A percentile compares a stretch with the other conserved stretches of the same genome.
These are phyloP conservation scores for Charadrius vociferus DNA, from an alignment of 2,113 vertebrate genomes.

Conservation along the genomic window DNA sequence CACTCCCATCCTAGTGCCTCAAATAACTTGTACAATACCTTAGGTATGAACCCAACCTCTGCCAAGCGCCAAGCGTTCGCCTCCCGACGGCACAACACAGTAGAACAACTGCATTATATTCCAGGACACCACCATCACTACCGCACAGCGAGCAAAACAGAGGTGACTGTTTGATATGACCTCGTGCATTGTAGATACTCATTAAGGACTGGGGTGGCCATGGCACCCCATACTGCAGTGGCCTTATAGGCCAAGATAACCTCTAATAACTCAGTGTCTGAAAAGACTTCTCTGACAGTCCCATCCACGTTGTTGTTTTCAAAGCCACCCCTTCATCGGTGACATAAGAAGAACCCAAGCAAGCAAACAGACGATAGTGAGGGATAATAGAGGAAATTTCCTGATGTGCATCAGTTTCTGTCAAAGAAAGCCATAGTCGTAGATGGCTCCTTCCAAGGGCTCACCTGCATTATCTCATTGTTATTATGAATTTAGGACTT, in stretches of 20 bases:
- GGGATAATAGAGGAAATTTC: not conserved
- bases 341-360: constrained; percentile 17
- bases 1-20: constrained; percentile 99
- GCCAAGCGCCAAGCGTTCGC: constrained; percentile 97
- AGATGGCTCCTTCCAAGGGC: constrained; percentile 79
- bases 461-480: constrained; percentile 45
- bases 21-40: constrained; percentile 92
- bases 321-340: constrained; percentile 8
- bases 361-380: not conserved
- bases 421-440: constrained; percentile 78
- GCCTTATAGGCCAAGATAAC: constrained; percentile 77
- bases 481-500: not conserved
- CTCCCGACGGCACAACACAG: constrained; percentile 95
- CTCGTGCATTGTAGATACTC: constrained; percentile 58
- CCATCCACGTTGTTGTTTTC: constrained; percentile 7
- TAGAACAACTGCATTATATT: constrained; percentile 96
- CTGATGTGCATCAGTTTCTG: constrained; percentile 58
- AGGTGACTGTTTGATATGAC: constrained; percentile 93
- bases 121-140: constrained; percentile 95
- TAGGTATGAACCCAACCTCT: constrained; percentile 89
- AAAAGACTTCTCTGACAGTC: constrained; percentile 64
- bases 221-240: constrained; percentile 66
- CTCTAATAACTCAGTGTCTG: constrained; percentile 67
- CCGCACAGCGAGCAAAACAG: constrained; percentile 97
- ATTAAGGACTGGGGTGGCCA: constrained; percentile 65